Base-by-base conservation (phyloP, 2,797 vertebrate species). In the Astyanax mexicanus region DNA sequence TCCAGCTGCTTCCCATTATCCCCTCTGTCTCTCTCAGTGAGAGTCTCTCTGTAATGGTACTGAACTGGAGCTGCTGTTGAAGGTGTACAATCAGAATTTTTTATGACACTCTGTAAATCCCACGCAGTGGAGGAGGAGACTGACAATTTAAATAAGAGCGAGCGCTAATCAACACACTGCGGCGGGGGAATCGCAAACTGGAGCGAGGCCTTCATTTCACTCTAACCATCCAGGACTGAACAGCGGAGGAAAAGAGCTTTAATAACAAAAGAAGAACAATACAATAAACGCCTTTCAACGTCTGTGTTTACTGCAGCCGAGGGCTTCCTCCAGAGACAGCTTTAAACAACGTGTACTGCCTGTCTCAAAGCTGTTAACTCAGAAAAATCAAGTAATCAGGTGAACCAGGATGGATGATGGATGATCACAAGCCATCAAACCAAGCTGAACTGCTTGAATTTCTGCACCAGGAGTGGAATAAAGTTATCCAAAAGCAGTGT, bases 141-240 rank as follows among this genome's bases (percentile, higher is more conserved):
- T 19, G 75, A 65, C 66, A 66, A 62, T 70, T 78, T 70, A 67
- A 73, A 75, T 78, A 74, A 81, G 58, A 52, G 72, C 64, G 58
- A 12, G 57, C 49, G 17, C 29, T 49, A 38, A 72, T 62, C 70
- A 62, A 57, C 57, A 15, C 10, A 19, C 25, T 35, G n/a, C n/a
- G 27, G 19, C 57, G n/a, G 9, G 40, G 40, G 21, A 13, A 27
- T 65, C 25, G 40, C 15, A 65, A 29, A 65, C 25, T 29, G 42
- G 23, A 65, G 62, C 42, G 23, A n/a, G 65, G 40, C 27, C 23
- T 35, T 64, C 15, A 32, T 66, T 47, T 32, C 44, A 49, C 27
- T 21, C 12, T 47, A 10, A 15, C 42, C 49, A 32, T 67, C 44
- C 67, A 35, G 44, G 25, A 3, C 21, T 25, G 61, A 21, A 8